Percentiles rank a stretch among this genome's conserved stretches.
phyloP scores from a whole-genome alignment of 2,797 vertebrate genomes.

The Melanotaenia nigrans region DNA sequence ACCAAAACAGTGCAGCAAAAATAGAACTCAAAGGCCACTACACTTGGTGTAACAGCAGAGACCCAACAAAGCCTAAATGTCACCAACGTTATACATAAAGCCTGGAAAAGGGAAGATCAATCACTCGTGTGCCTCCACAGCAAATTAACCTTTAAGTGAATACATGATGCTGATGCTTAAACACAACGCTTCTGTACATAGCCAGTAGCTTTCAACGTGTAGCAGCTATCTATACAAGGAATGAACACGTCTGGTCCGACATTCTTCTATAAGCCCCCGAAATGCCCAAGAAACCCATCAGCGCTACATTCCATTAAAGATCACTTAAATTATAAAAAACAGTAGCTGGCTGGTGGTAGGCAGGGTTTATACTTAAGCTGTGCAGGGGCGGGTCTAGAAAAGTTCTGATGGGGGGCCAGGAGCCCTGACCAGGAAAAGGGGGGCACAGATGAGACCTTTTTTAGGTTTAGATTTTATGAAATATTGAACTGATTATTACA shows the following conservation, averaged over 20 bases:
- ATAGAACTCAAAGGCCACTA: conserved; percentile 51
- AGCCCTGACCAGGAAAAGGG: no score
- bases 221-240: background rate
- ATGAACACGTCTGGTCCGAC: conserved; percentile 6
- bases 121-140: conserved; percentile 55
- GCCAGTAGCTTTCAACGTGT: conserved; percentile 18
- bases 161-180: conserved; percentile 59
- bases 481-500: no score
- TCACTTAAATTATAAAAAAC: background rate
- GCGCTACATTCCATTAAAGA: conserved; percentile 3
- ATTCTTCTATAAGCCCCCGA: conserved; percentile 1
- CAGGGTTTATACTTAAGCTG: no score
- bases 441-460: no score
- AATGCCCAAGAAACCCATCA: conserved; percentile 24
- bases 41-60: conserved; percentile 51
- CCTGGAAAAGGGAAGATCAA: conserved; percentile 40
- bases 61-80: conserved; percentile 67
- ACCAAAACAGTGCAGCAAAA: conserved; percentile 62
- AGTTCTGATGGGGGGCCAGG: no score
- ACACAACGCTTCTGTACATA: conserved; percentile 28
- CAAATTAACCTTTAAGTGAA: conserved; percentile 76
- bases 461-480: no score
- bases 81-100: conserved; percentile 61
- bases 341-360: no score
- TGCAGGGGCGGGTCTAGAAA: no score